Percentiles rank a stretch among this genome's conserved stretches.
These are phyloP conservation scores for Sphecodes monilicornis DNA, from an alignment of 2,888 invertebrate genomes.

Conservation along the genomic window DNA sequence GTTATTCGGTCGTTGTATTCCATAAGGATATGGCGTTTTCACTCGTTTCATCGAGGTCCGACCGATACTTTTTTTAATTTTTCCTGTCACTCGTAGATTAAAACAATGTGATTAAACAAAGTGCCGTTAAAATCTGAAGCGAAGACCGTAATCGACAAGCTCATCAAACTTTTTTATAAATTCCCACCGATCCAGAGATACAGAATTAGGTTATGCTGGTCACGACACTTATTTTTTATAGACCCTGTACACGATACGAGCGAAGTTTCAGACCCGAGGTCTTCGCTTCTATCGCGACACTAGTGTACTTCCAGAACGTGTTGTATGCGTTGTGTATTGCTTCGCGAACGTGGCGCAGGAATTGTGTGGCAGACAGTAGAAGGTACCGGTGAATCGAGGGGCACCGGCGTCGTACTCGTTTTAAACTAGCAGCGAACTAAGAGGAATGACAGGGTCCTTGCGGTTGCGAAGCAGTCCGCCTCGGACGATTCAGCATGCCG, in stretches of 20 bases:
- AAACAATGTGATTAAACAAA: too few relatives aligned
- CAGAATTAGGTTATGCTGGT: not conserved
- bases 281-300: not conserved
- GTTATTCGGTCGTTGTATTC: too few relatives aligned
- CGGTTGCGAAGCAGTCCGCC: slow-evolving; percentile 25
- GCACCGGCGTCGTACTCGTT: not conserved
- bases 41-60: too few relatives aligned
- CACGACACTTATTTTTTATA: not conserved
- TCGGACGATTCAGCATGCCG: slow-evolving; percentile 51
- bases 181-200: not conserved
- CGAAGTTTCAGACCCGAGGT: not conserved
- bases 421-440: slow-evolving; percentile 16
- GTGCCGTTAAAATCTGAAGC: too few relatives aligned
- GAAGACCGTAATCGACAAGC: too few relatives aligned
- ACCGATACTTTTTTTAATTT: too few relatives aligned
- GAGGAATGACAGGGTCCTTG: slow-evolving; percentile 19
- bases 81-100: too few relatives aligned
- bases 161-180: too few relatives aligned
- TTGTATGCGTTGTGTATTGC: not conserved
- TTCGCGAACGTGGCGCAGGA: not conserved
- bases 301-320: not conserved
- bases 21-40: too few relatives aligned
- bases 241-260: not conserved
- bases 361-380: not conserved
- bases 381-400: not conserved